Base-by-base conservation (phyloP, 2,888 invertebrate species). In the Drosophila subquinaria region DNA sequence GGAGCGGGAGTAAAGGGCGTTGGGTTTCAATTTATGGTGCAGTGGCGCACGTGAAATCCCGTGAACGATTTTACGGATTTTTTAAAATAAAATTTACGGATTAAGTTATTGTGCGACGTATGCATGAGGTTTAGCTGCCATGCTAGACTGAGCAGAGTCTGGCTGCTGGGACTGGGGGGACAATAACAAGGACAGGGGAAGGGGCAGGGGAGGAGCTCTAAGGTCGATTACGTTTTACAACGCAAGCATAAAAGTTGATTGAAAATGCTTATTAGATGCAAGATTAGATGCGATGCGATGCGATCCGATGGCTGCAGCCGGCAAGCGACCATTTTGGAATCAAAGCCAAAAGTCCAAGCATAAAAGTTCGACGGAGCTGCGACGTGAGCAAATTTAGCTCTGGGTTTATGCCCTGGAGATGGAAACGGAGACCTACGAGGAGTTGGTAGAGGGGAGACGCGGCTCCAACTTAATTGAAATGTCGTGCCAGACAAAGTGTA, bases 181-280 rank as follows among this genome's bases (percentile, higher is more conserved):
- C 20, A 10, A 6, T 27, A 11, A n/a, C 11, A 36, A 17, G 13
- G 42, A 40, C 35, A 11, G 43, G 43, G 61, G 52, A 50, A 33
- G 38, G 36, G 64, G 33, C 15, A 55, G 62, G 45, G 74, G 67
- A 35, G 74, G 64, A 59, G 75, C 85, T 72, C 84, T 76, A 53
- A 75, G 81, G 88, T 83, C 88, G 90, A 90, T 88, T 91, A 84
- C 79, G 80, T 81, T 91, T 92, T 92, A 89, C 82, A 89, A 74
- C 87, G 76, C 70, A 72, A 83, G 74, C 90, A 92, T 91, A 91
- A 91, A 91, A 91, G 90, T 91, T 92, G 91, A 91, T 91, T 91
- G 91, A 92, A 91, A 91, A 91, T 91, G 91, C 91, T 91, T 91
- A 92, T 91, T 92, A 91, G 92, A 91, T 92, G 89, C 91, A 90